Percentiles rank a stretch among this genome's conserved stretches.
Evolutionary conservation across 2,113 vertebrate species (phyloP).

Genomic region (Pithys albifrons): DNA sequence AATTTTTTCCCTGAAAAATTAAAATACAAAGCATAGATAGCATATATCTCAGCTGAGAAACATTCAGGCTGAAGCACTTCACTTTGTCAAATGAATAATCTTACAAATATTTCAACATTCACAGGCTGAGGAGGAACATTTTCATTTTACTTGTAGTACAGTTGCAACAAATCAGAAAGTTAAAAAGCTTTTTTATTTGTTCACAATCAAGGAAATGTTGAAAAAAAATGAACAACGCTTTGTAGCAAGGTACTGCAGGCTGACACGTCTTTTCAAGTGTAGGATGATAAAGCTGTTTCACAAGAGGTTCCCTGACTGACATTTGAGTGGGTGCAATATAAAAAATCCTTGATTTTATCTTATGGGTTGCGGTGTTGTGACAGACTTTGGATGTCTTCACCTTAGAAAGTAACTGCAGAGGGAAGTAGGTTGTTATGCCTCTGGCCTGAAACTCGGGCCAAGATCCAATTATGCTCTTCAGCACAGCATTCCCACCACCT

Average conservation of each 20-base stretch:
- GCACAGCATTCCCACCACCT: background rate
- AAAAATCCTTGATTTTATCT: background rate
- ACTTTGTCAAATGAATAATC: background rate
- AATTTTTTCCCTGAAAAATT: background rate
- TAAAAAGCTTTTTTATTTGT: background rate
- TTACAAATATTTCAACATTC: background rate
- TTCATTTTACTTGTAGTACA: background rate
- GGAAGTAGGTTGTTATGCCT: background rate
- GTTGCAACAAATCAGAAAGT: background rate
- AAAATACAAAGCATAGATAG: background rate
- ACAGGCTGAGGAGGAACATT: background rate
- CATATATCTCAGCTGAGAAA: background rate
- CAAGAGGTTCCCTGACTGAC: constrained; percentile 26
- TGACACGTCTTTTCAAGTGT: constrained; percentile 14
- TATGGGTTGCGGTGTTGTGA: background rate
- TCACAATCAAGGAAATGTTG: background rate
- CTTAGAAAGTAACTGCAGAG: background rate
- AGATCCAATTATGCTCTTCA: background rate
- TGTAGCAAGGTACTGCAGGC: background rate
- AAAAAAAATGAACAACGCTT: background rate
- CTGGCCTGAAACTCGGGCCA: background rate
- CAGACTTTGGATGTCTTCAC: background rate
- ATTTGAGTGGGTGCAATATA: background rate
- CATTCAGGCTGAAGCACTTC: background rate
- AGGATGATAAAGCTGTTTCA: background rate